Conservation (phyloP, 2,113 vertebrate genomes). For the Ameiurus melas region DNA sequence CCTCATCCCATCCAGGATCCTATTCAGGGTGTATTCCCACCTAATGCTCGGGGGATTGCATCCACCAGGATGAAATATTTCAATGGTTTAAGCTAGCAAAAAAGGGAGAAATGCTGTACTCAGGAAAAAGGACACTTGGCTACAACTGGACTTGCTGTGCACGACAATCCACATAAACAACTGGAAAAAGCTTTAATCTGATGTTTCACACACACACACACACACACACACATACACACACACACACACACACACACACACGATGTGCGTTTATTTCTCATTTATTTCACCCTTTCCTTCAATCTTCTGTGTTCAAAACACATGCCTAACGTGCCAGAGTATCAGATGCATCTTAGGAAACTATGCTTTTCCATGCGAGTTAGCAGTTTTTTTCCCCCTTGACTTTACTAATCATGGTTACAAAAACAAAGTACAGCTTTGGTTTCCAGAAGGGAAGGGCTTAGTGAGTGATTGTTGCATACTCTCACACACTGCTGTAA, state of each 20-base stretch:
- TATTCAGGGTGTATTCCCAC: neutral
- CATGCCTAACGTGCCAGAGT: slow-evolving; percentile 54
- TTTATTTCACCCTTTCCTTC: slow-evolving; percentile 39
- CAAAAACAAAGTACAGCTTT: slow-evolving; percentile 50
- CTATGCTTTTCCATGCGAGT: slow-evolving; percentile 60
- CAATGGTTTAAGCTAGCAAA: neutral
- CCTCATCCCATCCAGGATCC: neutral
- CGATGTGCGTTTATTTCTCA: slow-evolving; percentile 9
- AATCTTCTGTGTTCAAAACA: slow-evolving; percentile 37
- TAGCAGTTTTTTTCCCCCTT: slow-evolving; percentile 46
- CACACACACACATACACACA: slow-evolving; percentile 21
- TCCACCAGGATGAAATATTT: neutral
- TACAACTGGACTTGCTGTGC: neutral
- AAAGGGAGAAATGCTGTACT: neutral
- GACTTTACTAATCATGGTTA: slow-evolving; percentile 49
- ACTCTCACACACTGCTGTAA: neutral
- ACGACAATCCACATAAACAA: slow-evolving; percentile 1
- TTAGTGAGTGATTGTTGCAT: slow-evolving; percentile 17
- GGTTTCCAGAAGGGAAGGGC: slow-evolving; percentile 24
- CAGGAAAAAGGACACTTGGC: neutral
- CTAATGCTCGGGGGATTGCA: neutral
- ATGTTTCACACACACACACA: slow-evolving; percentile 2
- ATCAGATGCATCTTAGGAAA: slow-evolving; percentile 60
- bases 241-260: slow-evolving; percentile 1
- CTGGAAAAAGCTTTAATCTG: slow-evolving; percentile 6